Percentiles rank a stretch among this genome's conserved stretches.
These are phyloP conservation scores for Cephus pulcher DNA, from an alignment of 2,888 invertebrate genomes.

Conservation along the genomic window DNA sequence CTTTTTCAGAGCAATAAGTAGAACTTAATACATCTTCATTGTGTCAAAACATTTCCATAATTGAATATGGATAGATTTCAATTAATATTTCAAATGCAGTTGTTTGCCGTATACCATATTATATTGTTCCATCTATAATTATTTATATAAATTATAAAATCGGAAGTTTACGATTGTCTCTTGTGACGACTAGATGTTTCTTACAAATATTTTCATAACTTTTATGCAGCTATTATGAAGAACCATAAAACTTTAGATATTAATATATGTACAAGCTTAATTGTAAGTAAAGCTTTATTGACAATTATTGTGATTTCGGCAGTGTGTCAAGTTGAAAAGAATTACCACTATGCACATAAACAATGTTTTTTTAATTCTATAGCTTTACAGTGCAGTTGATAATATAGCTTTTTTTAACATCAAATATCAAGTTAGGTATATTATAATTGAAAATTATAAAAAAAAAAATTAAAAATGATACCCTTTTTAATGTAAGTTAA, in stretches of 20 bases:
- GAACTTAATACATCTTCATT: neutral
- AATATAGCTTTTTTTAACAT: neutral
- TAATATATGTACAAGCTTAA: neutral
- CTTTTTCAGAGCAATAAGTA: neutral
- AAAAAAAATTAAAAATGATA: neutral
- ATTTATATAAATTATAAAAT: neutral
- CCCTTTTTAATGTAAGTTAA: neutral
- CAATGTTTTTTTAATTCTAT: neutral
- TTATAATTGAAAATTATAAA: neutral
- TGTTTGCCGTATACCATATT: neutral
- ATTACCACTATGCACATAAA: neutral
- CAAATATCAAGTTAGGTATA: neutral
- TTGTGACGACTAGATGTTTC: neutral
- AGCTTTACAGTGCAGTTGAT: neutral
- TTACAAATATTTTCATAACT: neutral
- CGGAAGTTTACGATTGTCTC: neutral
- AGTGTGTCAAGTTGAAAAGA: neutral
- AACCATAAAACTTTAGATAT: too few species aligned
- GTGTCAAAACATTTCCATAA: neutral
- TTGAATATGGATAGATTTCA: neutral
- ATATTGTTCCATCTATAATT: neutral
- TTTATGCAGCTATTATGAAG: neutral
- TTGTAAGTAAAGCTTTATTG: neutral
- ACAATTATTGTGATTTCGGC: neutral
- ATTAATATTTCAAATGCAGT: neutral